These are phyloP conservation scores for Blennius ocellaris DNA, from an alignment of 2,113 vertebrate genomes.

Conservation along the genomic window DNA sequence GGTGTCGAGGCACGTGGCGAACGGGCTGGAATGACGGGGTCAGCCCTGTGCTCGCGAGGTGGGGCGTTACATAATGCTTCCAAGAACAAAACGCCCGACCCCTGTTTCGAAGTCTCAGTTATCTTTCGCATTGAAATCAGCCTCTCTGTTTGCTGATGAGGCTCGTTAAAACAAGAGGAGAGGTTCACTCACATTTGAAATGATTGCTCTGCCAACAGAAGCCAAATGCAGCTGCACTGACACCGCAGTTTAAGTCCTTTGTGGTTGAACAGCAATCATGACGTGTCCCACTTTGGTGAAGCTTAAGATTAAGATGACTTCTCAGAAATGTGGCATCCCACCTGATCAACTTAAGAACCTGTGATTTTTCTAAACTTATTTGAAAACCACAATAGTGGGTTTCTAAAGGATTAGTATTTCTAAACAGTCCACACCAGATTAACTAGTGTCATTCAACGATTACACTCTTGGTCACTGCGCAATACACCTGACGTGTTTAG, in stretches of 20 bases:
- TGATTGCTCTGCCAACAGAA: not conserved
- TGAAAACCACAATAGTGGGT: not conserved
- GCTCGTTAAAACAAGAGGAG: no score
- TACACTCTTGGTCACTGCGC: no score
- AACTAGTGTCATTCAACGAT: no score
- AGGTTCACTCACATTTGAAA: not conserved
- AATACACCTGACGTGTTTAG: no score
- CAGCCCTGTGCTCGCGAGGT: constrained; percentile 58
- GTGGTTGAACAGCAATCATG: not conserved
- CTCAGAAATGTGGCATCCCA: not conserved
- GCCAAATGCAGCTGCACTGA: not conserved
- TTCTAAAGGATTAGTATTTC: no score
- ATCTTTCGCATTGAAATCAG: not conserved
- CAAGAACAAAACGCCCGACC: not conserved
- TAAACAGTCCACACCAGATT: no score
- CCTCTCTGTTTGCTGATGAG: no score
- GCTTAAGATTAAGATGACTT: not conserved
- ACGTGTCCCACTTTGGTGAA: not conserved
- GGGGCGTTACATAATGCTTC: constrained; percentile 37
- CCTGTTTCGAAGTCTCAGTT: not conserved
- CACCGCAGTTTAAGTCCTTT: constrained; percentile 1
- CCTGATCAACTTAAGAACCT: no score
- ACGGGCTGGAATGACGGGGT: constrained; percentile 7
- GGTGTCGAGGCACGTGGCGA: constrained; percentile 26
- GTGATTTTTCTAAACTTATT: not conserved